Evolutionary conservation across 1,140 invertebrate species (phyloP).

Genomic region (Drosophila kepulauana): DNA sequence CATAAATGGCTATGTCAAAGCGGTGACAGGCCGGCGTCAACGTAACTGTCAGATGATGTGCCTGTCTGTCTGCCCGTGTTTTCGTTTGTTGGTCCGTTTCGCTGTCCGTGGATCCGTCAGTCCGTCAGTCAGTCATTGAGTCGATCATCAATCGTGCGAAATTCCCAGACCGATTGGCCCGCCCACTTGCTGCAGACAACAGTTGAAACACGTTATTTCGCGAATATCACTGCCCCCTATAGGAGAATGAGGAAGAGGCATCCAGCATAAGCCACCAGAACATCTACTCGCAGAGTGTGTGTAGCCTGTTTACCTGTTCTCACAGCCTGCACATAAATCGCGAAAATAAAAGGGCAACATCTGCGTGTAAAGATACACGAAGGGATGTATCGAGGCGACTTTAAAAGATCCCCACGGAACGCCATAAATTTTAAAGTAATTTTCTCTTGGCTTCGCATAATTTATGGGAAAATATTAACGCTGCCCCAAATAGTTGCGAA

Average conservation of each 20-base stretch:
- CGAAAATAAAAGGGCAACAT: conserved; percentile 77
- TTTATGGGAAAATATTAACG: conserved; percentile 80
- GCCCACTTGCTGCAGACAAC: conserved; percentile 62
- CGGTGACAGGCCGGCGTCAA: conserved; percentile 79
- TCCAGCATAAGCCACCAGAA: conserved; percentile 27
- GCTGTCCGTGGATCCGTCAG: conserved; percentile 17
- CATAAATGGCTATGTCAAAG: conserved; percentile 79
- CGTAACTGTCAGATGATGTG: conserved; percentile 41
- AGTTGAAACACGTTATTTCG: conserved; percentile 55
- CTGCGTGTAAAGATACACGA: conserved; percentile 63
- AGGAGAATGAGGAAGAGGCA: conserved; percentile 1
- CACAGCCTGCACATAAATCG: conserved; percentile 62
- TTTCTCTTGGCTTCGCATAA: conserved; percentile 72
- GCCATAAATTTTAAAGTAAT: conserved; percentile 83
- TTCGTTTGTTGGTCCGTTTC: neutral
- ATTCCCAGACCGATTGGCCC: conserved; percentile 66
- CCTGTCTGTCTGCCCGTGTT: conserved; percentile 2
- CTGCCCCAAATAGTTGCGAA: conserved; percentile 63
- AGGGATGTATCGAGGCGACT: conserved; percentile 5
- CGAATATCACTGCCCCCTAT: conserved; percentile 68
- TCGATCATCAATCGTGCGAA: conserved; percentile 83
- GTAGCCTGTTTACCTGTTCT: conserved; percentile 53
- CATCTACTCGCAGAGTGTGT: neutral
- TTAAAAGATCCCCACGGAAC: conserved; percentile 4
- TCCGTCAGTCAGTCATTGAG: conserved; percentile 28